Conservation (phyloP, 2,888 invertebrate genomes). For the Carabus problematicus region DNA sequence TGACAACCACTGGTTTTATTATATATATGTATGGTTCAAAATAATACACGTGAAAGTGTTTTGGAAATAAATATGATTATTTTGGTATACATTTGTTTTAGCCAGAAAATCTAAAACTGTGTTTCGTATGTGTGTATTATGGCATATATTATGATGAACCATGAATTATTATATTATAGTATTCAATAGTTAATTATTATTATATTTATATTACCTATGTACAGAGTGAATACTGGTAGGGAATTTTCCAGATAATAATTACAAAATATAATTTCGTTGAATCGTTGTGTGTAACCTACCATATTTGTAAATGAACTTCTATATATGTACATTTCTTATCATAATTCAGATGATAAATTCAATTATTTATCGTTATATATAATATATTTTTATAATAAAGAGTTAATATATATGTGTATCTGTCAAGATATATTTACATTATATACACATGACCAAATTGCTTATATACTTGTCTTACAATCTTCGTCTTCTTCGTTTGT, state of each 20-base stretch:
- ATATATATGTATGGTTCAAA: conserved; percentile 25
- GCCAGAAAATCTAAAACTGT: too few species aligned
- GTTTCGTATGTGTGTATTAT: neutral
- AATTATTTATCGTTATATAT: conserved; percentile 18
- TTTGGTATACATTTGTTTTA: conserved; percentile 11
- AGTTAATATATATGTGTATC: conserved; percentile 20
- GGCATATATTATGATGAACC: neutral
- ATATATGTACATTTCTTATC: conserved; percentile 38
- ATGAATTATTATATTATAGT: too few species aligned
- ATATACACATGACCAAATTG: conserved; percentile 39
- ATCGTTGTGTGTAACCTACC: conserved; percentile 51
- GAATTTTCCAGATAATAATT: conserved; percentile 48
- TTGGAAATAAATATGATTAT: neutral
- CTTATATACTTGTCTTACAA: conserved; percentile 30
- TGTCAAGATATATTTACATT: conserved; percentile 37
- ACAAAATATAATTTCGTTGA: conserved; percentile 55
- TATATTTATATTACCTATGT: too few species aligned
- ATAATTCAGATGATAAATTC: conserved; percentile 22
- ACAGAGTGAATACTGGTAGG: neutral
- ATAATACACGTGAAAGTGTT: conserved; percentile 9
- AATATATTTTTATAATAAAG: conserved; percentile 16
- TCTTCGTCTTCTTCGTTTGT: conserved; percentile 18
- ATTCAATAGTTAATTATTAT: too few species aligned
- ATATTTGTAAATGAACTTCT: conserved; percentile 22
- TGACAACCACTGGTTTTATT: conserved; percentile 29